Evolutionary conservation across 2,113 vertebrate genomes (phyloP), one percentile per base, ranked within the genome.

Genomic region (Anhinga anhinga): DNA sequence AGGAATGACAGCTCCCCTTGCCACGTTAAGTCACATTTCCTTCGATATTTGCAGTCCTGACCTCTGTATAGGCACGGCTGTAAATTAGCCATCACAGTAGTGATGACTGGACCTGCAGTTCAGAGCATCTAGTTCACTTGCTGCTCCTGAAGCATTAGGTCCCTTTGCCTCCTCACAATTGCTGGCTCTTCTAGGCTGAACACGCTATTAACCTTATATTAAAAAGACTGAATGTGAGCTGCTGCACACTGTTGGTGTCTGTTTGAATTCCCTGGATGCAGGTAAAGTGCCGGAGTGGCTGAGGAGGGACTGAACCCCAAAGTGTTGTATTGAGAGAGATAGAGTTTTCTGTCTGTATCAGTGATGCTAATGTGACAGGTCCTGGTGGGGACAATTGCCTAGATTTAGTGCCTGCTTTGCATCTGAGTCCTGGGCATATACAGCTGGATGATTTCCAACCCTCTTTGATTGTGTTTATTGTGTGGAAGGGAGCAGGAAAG

Each of bases 41-140:
- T 22, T 15, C 50, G 5, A 0, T 3, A 2, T 25, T 25, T 27
- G 12, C 47, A 13, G 38, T 5, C 55, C 81, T 66, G 69, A 13
- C 5, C 86, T 16, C n/a, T 4, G 55, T 2, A 0, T 7, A 9
- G 47, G 53, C 8, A 11, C n/a, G 4, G 1, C 45, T 58, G 53
- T 67, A 34, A 16, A 71, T n/a, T 36, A 13, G 21, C 70, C 19
- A 0, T 8, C 55, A 4, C 27, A 19, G 47, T 1, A 22, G 52
- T 0, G 0, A 5, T 5, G 69, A 1, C 58, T 32, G 90, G 45
- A n/a, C 16, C 27, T 21, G 50, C 82, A 14, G 49, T 34, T 47
- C 44, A 2, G 76, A 70, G 88, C 82, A 52, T 40, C 53, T 47
- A 2, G 7, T 44, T 74, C 47, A 5, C 30, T 50, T 58, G 38